Percentiles rank a stretch among this genome's conserved stretches.
phyloP scores from a whole-genome alignment of 2,888 invertebrate genomes.

The Melanostoma mellinum region DNA sequence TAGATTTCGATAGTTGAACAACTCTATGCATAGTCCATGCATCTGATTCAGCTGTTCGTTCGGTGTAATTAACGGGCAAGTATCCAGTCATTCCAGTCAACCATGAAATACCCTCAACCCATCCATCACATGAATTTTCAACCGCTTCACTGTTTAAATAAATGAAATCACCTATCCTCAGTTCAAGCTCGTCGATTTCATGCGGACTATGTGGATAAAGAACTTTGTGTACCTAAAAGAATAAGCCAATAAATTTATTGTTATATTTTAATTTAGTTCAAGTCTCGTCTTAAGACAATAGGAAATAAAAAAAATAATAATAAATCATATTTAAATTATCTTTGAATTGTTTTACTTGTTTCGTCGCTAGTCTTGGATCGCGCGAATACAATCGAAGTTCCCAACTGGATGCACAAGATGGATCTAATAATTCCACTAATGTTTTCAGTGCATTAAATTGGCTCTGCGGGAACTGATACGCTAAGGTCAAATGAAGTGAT shows the following conservation, averaged over 20 bases:
- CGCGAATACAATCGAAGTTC: slow-evolving; percentile 93
- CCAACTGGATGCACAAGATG: slow-evolving; percentile 88
- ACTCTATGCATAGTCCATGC: slow-evolving; percentile 94
- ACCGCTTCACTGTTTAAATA: slow-evolving; percentile 90
- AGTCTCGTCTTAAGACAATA: neutral
- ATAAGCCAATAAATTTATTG: slow-evolving; percentile 9
- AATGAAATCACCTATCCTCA: slow-evolving; percentile 93
- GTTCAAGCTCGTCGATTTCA: slow-evolving; percentile 92
- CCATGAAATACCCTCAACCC: slow-evolving; percentile 88
- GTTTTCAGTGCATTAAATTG: slow-evolving; percentile 88
- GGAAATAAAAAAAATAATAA: slow-evolving; percentile 11
- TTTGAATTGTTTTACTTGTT: slow-evolving; percentile 61
- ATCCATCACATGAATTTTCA: slow-evolving; percentile 90
- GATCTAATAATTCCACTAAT: slow-evolving; percentile 88
- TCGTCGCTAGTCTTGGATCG: slow-evolving; percentile 89
- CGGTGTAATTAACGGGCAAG: slow-evolving; percentile 91
- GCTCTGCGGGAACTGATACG: slow-evolving; percentile 91
- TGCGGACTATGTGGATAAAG: slow-evolving; percentile 89
- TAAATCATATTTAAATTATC: slow-evolving; percentile 4
- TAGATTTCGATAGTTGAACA: slow-evolving; percentile 83
- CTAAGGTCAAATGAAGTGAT: slow-evolving; percentile 93
- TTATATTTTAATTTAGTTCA: neutral
- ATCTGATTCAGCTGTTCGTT: slow-evolving; percentile 93
- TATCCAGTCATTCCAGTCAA: slow-evolving; percentile 87
- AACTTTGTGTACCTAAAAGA: slow-evolving; percentile 88